Base-by-base conservation (phyloP, 2,888 invertebrate species). In the Patella pellucida region DNA sequence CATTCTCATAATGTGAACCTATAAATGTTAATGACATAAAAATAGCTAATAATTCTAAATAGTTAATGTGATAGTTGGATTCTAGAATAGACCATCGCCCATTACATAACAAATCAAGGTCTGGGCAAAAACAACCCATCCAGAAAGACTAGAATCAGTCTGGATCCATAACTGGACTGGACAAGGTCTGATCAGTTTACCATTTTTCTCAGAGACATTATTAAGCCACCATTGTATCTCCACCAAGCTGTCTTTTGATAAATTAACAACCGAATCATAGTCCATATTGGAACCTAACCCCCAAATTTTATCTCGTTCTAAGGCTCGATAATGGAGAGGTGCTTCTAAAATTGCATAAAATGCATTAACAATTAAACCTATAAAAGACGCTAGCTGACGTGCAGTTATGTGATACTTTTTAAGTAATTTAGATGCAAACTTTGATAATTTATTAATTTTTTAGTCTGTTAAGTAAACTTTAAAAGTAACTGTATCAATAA, bases 401-500 rank as follows among this genome's bases (percentile, higher is more conserved):
- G 77, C 76, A 51, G 62, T 41, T 2, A 81, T 73, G 2, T 4
- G 14, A 1, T 62, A 2, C 5, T 51, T 27, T 16, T 41, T 1
- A 12, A 81, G 50, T 15, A 77, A 73, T 19, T 14, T 2, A 15
- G 56, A 23, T 12, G 76, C 80, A 16, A 68, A 56, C 0, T 15
- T 19, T 4, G 74, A 52, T 5, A 81, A 77, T 62, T 79, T 78
- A 5, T 72, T 1, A 19, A 81, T 27, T 52, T 81, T 81, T 16
- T 79, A 74, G 7, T 78, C 78, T 52, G 83, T 73, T 19, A 79
- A 62, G 72, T 71, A 77, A 41, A 79, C 74, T 62, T 69, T 77
- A 69, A 82, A 80, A 52, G 23, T 50, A 12, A 76, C 78, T 5
- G 82, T 76, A 73, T 79, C 78, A n/a, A 79, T 62, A 14, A 79